Conservation (phyloP, 2,113 vertebrate species). For the Oceanites oceanicus region DNA sequence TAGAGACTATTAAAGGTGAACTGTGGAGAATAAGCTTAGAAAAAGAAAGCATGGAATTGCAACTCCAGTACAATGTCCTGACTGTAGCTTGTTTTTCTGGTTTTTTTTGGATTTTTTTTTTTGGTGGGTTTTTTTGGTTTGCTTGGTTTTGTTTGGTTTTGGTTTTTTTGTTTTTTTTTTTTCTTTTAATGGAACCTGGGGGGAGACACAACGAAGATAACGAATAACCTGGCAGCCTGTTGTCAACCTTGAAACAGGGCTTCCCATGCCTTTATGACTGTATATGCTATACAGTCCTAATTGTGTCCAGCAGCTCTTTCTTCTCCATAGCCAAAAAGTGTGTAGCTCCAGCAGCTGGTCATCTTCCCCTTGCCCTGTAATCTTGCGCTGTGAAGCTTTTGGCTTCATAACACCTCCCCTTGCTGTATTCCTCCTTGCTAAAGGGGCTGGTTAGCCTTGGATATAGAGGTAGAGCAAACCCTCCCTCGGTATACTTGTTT, state of each 20-base stretch:
- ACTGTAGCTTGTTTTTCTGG: background rate
- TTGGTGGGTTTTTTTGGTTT: background rate
- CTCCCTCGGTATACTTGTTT: background rate
- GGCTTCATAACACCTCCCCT: accelerated
- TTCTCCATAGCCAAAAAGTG: background rate
- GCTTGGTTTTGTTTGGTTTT: too few relatives aligned
- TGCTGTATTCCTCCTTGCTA: background rate
- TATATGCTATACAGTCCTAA: background rate
- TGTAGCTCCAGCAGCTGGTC: background rate
- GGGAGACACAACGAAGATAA: background rate
- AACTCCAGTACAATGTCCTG: background rate
- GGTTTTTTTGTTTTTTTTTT: background rate
- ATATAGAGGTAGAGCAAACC: background rate
- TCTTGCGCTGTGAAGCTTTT: background rate
- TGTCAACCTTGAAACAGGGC: background rate
- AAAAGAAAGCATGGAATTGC: background rate
- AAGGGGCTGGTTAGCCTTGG: background rate
- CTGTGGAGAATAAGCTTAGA: background rate
- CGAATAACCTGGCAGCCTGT: background rate
- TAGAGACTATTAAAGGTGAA: background rate
- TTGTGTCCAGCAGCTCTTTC: background rate
- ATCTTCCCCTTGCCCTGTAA: background rate
- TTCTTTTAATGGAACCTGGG: background rate
- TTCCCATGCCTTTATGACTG: background rate
- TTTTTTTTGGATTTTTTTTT: background rate